Percentiles rank a stretch among this genome's conserved stretches.
Evolutionary conservation across 2,113 vertebrate species (phyloP).

Genomic region (Solenodon paradoxus): DNA sequence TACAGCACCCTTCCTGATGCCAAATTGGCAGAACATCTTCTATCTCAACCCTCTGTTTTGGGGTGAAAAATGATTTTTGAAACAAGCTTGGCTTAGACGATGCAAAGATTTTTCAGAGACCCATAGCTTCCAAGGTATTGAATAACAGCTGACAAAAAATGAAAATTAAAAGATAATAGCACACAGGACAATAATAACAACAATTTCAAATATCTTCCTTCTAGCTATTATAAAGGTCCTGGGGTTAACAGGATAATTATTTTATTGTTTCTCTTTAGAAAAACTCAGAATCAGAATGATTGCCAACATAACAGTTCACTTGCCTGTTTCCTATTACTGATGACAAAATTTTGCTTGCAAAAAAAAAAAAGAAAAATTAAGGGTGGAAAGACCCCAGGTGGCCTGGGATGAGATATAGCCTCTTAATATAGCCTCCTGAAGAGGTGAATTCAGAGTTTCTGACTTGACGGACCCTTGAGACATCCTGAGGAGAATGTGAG

Average conservation of each 20-base stretch:
- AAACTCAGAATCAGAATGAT: not conserved
- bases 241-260: not conserved
- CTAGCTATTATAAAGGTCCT: not conserved
- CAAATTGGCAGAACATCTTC: slow-evolving; percentile 60
- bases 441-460: not conserved
- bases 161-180: slow-evolving; percentile 5
- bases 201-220: not conserved
- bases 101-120: slow-evolving; percentile 51
- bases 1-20: not conserved
- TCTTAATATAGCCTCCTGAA: not conserved
- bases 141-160: slow-evolving; percentile 47
- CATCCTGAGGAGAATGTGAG: not conserved
- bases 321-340: not conserved
- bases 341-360: not conserved
- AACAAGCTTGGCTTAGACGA: slow-evolving; percentile 58
- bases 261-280: not conserved
- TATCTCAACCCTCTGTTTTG: slow-evolving; percentile 60
- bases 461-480: not conserved
- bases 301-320: not conserved
- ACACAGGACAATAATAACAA: slow-evolving; percentile 39
- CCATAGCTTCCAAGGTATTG: slow-evolving; percentile 43
- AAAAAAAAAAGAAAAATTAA: not conserved
- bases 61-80: slow-evolving; percentile 73
- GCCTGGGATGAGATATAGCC: not conserved
- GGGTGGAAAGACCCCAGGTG: not conserved